Evolutionary conservation across 1,140 invertebrate genomes (phyloP).

Genomic region (Orchesella cincta): DNA sequence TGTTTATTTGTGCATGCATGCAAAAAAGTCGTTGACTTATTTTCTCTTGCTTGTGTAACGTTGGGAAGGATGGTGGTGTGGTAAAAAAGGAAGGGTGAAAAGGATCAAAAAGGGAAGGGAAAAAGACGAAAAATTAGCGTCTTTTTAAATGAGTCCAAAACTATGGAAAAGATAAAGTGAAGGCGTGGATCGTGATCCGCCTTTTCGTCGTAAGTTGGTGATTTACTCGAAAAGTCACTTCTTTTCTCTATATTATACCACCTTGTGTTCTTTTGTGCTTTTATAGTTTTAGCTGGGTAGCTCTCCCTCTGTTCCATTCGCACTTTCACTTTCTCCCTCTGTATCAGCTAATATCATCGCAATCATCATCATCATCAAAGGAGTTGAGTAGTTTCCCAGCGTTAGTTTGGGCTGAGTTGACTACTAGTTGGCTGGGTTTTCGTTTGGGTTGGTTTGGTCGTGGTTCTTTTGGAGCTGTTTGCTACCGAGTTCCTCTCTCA

Average conservation of each 20-base stretch:
- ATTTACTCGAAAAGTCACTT: slow-evolving; percentile 19
- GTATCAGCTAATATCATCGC: not conserved
- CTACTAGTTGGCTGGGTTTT: not conserved
- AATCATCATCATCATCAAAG: not conserved
- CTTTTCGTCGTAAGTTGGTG: slow-evolving; percentile 16
- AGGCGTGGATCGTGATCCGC: slow-evolving; percentile 5
- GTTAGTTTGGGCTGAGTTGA: slow-evolving; percentile 2
- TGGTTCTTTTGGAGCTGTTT: not conserved
- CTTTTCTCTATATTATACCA: not conserved
- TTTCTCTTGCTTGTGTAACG: not conserved
- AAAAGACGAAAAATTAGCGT: not conserved
- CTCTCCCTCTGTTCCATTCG: not conserved
- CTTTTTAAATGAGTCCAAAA: slow-evolving; percentile 22
- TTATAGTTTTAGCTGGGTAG: too few species aligned
- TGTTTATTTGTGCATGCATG: too few species aligned
- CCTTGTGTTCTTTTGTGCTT: slow-evolving; percentile 13
- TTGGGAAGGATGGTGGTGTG: not conserved
- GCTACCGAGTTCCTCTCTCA: not conserved
- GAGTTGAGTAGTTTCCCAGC: too few species aligned
- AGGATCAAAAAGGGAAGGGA: not conserved
- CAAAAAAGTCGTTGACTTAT: slow-evolving; percentile 11
- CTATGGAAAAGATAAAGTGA: slow-evolving; percentile 20
- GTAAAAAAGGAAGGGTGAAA: not conserved
- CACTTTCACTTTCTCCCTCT: slow-evolving; percentile 4
- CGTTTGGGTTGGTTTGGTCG: not conserved